Conservation (phyloP, 1,140 invertebrate genomes). For the Bactericera cockerelli region DNA sequence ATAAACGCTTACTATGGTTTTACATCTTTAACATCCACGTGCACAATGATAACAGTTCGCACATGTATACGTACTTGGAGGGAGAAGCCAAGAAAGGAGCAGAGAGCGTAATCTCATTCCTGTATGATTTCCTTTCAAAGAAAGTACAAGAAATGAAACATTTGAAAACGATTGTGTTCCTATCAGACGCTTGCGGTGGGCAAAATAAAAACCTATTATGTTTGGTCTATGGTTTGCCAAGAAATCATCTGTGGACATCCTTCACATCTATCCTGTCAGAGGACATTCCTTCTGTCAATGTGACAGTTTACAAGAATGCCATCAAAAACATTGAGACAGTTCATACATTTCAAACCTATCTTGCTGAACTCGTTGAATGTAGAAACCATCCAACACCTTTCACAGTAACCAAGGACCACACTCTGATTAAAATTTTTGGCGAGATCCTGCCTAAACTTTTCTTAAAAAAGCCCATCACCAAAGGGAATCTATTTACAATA, state of each 20-base stretch:
- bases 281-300: constrained; percentile 18
- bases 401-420: background rate
- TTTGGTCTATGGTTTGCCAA: background rate
- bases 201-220: constrained; percentile 11
- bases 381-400: background rate
- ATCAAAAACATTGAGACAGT: constrained; percentile 16
- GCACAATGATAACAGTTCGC: constrained; percentile 12
- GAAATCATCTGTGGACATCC: too few relatives aligned
- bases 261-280: background rate
- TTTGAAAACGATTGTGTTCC: background rate
- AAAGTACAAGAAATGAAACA: background rate
- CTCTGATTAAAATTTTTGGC: background rate
- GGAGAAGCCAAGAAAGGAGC: constrained; percentile 10
- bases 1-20: constrained; percentile 16
- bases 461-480: background rate
- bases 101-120: constrained; percentile 11
- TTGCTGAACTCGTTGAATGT: background rate
- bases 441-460: background rate
- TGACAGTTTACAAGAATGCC: constrained; percentile 16
- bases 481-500: background rate
- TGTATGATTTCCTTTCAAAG: background rate
- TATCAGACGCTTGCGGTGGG: constrained; percentile 15
- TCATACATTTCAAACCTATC: background rate
- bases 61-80: constrained; percentile 15
- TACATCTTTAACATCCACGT: constrained; percentile 16